Evolutionary conservation across 1,140 invertebrate genomes (phyloP), one percentile per base, ranked within the genome.

Genomic region (Drosophila azteca): DNA sequence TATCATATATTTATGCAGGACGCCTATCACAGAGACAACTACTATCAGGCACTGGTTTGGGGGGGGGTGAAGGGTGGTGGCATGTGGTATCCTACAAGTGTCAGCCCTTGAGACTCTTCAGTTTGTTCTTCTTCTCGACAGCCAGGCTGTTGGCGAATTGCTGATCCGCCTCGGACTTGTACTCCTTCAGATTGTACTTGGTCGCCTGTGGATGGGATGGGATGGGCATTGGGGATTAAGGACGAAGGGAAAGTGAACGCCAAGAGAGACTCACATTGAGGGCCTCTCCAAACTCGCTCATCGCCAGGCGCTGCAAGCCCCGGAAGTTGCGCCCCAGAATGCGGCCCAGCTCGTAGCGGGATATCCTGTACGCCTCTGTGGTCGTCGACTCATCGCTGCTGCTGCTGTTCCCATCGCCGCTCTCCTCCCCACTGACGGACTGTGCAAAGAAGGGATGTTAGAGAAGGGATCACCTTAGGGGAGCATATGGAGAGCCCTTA

Each of bases 281-380:
- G 0, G 91, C 89, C 49, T 83, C 90, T 17, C 71, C 60, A 17
- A 92, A 80, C 57, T 92, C 91, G 44, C 54, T 80, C 74, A 84
- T 70, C 13, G 79, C 72, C 50, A 92, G 44, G 31, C 85, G 90
- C 22, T 92, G 77, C 6, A 92, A 29, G 6, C 91, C 91, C 4
- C 91, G 79, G 50, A 79, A 92, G 54, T 92, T 92, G 7, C 91
- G 71, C 9, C 90, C 90, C 43, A 92, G 39, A 44, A 92, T 91
- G 11, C 80, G 75, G 6, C 91, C 91, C 44, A 92, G 59, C 49
- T 92, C 91, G 39, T 91, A 91, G n/a, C 91, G 74, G 2, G 91
- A 91, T n/a, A 92, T 91, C 13, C 70, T 58, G 50, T 84, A 91
- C 0, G 50, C 46, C 54, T 91, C 90, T 0, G 91, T 91, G 7